phyloP scores from a whole-genome alignment of 2,797 vertebrate species.

The Sus cebifrons region DNA sequence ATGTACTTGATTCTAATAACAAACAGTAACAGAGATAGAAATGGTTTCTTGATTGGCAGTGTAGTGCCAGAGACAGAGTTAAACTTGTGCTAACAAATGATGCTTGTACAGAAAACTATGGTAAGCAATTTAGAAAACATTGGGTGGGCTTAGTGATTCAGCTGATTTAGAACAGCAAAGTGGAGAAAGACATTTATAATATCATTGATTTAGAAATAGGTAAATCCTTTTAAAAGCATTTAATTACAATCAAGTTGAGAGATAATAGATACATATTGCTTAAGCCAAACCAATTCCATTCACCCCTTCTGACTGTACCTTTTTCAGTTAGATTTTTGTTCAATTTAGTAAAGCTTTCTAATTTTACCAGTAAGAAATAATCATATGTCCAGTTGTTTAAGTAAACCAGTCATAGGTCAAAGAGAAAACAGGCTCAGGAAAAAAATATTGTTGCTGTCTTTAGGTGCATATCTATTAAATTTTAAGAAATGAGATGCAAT shows the following conservation, averaged over 20 bases:
- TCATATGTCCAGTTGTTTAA: background rate
- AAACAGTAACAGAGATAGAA: background rate
- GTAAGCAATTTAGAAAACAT: background rate
- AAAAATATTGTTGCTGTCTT: background rate
- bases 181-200: background rate
- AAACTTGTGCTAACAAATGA: background rate
- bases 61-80: background rate
- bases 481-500: background rate
- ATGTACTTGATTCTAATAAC: background rate
- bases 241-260: background rate
- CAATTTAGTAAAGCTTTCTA: slow-evolving; percentile 27
- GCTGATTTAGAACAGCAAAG: background rate
- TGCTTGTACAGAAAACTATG: background rate
- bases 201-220: background rate
- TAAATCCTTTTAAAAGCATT: background rate
- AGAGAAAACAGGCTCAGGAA: background rate
- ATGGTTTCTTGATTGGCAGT: background rate
- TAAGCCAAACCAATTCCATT: background rate
- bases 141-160: background rate
- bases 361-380: background rate
- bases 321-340: background rate
- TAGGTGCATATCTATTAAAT: background rate
- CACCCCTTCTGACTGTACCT: background rate
- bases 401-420: background rate
- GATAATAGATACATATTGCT: background rate